A percentile compares a stretch with the other conserved stretches of the same genome.
These are phyloP conservation scores for Heliconius sara DNA, from an alignment of 2,888 invertebrate genomes.

Conservation along the genomic window DNA sequence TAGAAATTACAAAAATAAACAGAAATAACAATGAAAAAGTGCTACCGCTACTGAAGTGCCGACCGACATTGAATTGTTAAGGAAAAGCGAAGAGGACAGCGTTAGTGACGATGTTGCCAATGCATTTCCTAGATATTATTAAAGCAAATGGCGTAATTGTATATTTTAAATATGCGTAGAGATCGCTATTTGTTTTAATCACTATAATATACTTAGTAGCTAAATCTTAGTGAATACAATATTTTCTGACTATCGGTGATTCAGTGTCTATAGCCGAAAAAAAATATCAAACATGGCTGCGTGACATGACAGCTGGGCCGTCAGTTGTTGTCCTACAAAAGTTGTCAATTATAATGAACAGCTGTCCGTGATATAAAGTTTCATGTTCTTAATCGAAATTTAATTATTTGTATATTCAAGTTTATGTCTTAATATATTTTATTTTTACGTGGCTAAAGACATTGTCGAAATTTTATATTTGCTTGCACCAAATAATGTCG, in stretches of 20 bases:
- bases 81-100: conserved; percentile 25
- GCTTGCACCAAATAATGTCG: conserved; percentile 74
- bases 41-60: conserved; percentile 19
- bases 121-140: neutral
- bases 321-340: conserved; percentile 54
- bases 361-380: conserved; percentile 66
- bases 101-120: conserved; percentile 26
- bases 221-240: neutral
- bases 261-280: neutral
- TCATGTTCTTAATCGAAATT: conserved; percentile 46
- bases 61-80: conserved; percentile 33
- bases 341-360: conserved; percentile 73
- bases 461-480: conserved; percentile 1
- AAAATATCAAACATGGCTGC: conserved; percentile 18
- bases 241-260: neutral
- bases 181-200: too few relatives aligned
- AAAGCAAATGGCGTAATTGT: neutral
- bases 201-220: neutral
- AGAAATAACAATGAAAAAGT: conserved; percentile 29
- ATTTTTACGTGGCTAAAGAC: conserved; percentile 15
- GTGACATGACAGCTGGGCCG: conserved; percentile 48
- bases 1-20: conserved; percentile 31
- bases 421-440: conserved; percentile 21
- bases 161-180: neutral
- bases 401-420: conserved; percentile 27